These are phyloP conservation scores for Dryobotodes eremita DNA, from an alignment of 2,888 invertebrate species.

Conservation along the genomic window DNA sequence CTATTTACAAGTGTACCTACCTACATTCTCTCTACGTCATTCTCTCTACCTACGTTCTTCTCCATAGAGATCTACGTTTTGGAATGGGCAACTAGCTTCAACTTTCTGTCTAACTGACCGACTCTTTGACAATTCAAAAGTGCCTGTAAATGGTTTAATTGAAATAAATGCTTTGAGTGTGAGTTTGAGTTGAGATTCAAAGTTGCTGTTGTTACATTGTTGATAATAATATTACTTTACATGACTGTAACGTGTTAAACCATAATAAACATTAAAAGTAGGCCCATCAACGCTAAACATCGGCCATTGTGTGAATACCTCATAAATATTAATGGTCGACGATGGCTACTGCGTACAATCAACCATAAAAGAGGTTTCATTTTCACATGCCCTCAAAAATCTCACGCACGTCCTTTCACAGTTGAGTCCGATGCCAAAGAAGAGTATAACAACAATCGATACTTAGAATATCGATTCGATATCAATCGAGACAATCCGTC, in stretches of 20 bases:
- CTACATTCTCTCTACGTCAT: too few species aligned
- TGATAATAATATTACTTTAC: neutral
- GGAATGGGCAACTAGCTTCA: too few species aligned
- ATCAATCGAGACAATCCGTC: conserved; percentile 65
- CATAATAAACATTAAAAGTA: conserved; percentile 21
- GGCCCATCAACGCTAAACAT: conserved; percentile 29
- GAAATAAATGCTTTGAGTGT: too few species aligned
- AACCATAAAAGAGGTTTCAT: conserved; percentile 54
- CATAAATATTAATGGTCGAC: conserved; percentile 50
- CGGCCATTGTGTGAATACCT: conserved; percentile 45
- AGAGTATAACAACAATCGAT: conserved; percentile 57
- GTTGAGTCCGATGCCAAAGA: conserved; percentile 57
- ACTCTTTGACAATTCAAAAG: too few species aligned
- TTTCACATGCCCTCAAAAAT: conserved; percentile 57
- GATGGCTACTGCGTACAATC: conserved; percentile 48
- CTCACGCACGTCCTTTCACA: conserved; percentile 57
- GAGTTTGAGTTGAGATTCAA: too few species aligned
- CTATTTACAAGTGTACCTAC: too few species aligned
- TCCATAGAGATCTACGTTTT: too few species aligned
- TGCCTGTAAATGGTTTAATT: too few species aligned
- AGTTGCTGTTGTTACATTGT: too few species aligned
- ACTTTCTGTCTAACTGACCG: too few species aligned
- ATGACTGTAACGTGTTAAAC: conserved; percentile 40
- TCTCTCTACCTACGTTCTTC: too few species aligned
- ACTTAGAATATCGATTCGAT: conserved; percentile 65